A percentile compares a stretch with the other conserved stretches of the same genome.
phyloP scores from a whole-genome alignment of 2,113 vertebrate species.

The Oxyruncus cristatus region DNA sequence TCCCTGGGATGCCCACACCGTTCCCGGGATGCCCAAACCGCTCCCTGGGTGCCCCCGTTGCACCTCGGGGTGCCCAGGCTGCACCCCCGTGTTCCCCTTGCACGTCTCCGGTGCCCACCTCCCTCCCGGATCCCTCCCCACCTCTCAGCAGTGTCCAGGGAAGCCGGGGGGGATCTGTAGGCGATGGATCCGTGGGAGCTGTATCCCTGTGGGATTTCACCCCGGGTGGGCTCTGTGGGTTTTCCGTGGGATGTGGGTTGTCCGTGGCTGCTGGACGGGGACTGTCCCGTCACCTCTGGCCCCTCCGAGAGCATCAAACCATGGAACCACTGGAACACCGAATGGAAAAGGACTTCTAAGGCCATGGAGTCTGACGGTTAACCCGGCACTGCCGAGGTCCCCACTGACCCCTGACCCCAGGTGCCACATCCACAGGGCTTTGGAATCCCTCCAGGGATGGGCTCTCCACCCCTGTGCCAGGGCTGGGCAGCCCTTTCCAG shows the following conservation, averaged over 20 bases:
- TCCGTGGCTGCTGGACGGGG: accelerated
- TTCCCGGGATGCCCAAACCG: neutral
- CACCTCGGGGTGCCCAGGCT: neutral
- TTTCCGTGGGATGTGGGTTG: neutral
- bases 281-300: accelerated
- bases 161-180: neutral
- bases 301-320: neutral
- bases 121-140: accelerated
- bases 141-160: neutral
- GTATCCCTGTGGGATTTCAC: accelerated
- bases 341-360: accelerated
- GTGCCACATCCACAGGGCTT: accelerated
- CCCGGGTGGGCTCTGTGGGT: accelerated
- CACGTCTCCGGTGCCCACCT: too few species aligned
- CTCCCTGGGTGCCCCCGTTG: neutral
- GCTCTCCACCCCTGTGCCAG: neutral
- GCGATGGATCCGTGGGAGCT: neutral
- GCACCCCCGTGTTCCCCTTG: neutral
- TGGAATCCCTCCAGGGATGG: neutral
- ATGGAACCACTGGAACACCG: accelerated
- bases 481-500: neutral
- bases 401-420: neutral
- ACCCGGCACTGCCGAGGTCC: neutral
- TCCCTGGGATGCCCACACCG: neutral
- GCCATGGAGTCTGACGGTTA: neutral